These are phyloP conservation scores for Pteropus alecto DNA, from an alignment of 2,113 vertebrate species.

Conservation along the genomic window DNA sequence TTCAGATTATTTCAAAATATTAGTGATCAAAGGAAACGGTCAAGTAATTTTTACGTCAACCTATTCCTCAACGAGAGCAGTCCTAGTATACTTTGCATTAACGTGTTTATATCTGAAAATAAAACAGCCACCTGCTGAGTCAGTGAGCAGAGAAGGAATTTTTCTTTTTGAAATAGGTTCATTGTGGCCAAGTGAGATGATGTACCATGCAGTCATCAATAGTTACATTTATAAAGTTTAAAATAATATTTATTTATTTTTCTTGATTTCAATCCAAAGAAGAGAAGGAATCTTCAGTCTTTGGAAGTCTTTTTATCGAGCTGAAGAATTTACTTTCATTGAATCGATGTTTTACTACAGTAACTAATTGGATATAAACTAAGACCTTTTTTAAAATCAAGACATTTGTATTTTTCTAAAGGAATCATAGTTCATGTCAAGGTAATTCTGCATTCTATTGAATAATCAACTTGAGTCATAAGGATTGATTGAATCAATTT, in stretches of 20 bases:
- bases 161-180: too few relatives aligned
- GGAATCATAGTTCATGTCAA: not conserved
- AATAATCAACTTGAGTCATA: not conserved
- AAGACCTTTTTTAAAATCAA: not conserved
- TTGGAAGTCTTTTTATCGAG: not conserved
- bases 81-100: slow-evolving; percentile 59
- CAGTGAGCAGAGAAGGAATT: not conserved
- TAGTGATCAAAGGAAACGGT: slow-evolving; percentile 65
- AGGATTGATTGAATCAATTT: not conserved
- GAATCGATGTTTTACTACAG: not conserved
- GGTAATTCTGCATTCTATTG: not conserved
- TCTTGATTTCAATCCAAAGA: too few relatives aligned
- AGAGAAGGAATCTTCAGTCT: slow-evolving; percentile 1
- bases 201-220: too few relatives aligned
- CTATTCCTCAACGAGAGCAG: slow-evolving; percentile 64
- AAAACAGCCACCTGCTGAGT: slow-evolving; percentile 59
- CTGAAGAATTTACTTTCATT: not conserved
- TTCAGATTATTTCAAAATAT: slow-evolving; percentile 71
- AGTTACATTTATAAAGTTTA: too few relatives aligned
- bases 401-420: not conserved
- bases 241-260: too few relatives aligned
- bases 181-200: too few relatives aligned
- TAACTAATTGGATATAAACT: not conserved
- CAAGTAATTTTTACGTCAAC: slow-evolving; percentile 66
- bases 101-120: slow-evolving; percentile 69